These are phyloP conservation scores for Barypeithes pellucidus DNA, from an alignment of 2,888 invertebrate species.

Conservation along the genomic window DNA sequence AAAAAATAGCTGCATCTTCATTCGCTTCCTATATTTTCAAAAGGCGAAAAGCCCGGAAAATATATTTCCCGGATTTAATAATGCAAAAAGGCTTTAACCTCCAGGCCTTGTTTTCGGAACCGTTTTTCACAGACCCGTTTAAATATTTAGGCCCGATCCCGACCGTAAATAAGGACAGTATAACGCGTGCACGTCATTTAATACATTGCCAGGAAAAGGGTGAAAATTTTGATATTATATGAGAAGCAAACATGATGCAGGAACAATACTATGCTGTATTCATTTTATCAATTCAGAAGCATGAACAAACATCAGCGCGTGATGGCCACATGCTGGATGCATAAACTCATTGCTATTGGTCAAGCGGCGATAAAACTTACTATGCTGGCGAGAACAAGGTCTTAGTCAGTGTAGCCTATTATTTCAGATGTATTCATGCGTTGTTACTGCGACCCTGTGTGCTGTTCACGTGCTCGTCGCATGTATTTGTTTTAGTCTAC, in stretches of 20 bases:
- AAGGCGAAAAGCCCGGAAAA: conserved; percentile 32
- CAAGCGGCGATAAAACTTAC: too few species aligned
- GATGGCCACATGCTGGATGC: too few species aligned
- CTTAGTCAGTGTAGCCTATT: too few species aligned
- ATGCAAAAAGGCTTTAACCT: conserved; percentile 33
- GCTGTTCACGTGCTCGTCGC: too few species aligned
- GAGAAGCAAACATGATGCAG: neutral
- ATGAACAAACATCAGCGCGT: too few species aligned
- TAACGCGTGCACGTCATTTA: conserved; percentile 15
- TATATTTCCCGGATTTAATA: conserved; percentile 28
- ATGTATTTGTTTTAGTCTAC: too few species aligned
- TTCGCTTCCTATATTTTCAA: conserved; percentile 19
- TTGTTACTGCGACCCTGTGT: too few species aligned
- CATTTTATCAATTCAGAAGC: too few species aligned
- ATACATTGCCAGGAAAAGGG: conserved; percentile 8
- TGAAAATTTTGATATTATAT: conserved; percentile 7
- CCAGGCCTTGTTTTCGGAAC: conserved; percentile 27
- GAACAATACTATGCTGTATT: too few species aligned
- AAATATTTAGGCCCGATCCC: conserved; percentile 27
- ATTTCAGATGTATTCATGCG: too few species aligned
- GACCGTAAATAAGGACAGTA: conserved; percentile 19
- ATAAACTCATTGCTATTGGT: too few species aligned
- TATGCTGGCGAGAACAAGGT: too few species aligned
- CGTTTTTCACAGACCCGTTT: conserved; percentile 26
- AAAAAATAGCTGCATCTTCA: conserved; percentile 19